Base-by-base conservation (phyloP, 1,140 invertebrate genomes). In the Drosophila lacteicornis region DNA sequence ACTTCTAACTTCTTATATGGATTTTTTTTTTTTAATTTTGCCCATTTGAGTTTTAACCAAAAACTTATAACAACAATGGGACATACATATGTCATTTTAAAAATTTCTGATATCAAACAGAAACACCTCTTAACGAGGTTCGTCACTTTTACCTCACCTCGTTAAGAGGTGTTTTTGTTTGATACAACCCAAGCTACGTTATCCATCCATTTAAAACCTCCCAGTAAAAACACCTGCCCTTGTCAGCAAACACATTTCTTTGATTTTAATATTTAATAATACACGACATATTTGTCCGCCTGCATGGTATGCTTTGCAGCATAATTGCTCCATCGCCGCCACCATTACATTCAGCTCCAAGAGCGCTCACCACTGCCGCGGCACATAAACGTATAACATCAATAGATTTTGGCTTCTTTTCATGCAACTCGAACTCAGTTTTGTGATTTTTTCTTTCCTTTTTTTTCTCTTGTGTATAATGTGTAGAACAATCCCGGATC, bases 391-490 rank as follows among this genome's bases (percentile, higher is more conserved):
- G 63, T 71, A 58, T 50, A 87, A 88, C 77, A 80, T 87, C 77
- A 53, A 84, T 88, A 51, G 88, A 88, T 84, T 87, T 87, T 87
- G 84, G 84, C 85, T 88, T 88, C 80, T 57, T 76, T 87, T 80
- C 71, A 78, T 75, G 57, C 73, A 80, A 73, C 62, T 74, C 74
- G 56, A 47, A 73, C 79, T 75, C 65, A 45, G 43, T 69, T 43
- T 77, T 75, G 17, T 67, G 9, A 57, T 61, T 56, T 51, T 25
- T 25, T 25, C 22, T 25, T 25, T 25, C 22, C 22, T 25, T 25
- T 61, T 61, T 56, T 51, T 42, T 38, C 15, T 11, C 25, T 36
- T 49, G 45, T 71, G 42, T 65, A 47, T 57, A 30, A 40, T 59
- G 67, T 59, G 45, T 43, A 43, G 53, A 71, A 50, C 67, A 22